Conservation (phyloP, 2,888 invertebrate species). For the Oscheius onirici region DNA sequence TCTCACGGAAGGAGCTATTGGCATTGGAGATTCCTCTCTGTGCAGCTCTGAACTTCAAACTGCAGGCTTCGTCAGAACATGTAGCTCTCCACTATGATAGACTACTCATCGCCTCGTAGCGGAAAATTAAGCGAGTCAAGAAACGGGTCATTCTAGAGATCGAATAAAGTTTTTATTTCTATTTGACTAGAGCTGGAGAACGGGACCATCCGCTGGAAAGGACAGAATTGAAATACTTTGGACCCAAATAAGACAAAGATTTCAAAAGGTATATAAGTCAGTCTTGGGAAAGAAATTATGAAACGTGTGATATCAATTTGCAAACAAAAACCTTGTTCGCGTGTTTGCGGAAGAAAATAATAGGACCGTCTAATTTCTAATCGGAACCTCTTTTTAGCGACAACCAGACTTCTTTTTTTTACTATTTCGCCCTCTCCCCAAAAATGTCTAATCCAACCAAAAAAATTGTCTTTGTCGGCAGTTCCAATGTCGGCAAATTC, state of each 20-base stretch:
- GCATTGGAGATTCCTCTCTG: conserved; percentile 53
- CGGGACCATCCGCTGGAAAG: no score
- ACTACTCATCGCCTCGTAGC: conserved; percentile 18
- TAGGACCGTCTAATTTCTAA: no score
- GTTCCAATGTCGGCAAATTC: no score
- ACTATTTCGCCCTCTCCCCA: no score
- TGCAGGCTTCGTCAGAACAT: conserved; percentile 42
- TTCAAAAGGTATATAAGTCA: background rate
- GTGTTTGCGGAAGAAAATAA: no score
- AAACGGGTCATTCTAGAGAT: background rate
- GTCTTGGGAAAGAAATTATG: background rate
- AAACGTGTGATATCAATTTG: no score
- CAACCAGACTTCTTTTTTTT: no score
- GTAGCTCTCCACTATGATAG: conserved; percentile 46
- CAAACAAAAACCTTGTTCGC: no score
- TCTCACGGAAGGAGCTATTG: conserved; percentile 42
- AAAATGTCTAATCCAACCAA: no score
- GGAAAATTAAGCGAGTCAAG: background rate
- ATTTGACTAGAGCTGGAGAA: background rate
- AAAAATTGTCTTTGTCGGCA: no score
- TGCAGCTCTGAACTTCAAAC: conserved; percentile 46
- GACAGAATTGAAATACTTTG: no score
- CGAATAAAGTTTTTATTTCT: background rate
- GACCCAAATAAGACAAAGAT: background rate
- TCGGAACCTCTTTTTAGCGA: no score